Conservation (phyloP, 1,140 invertebrate species). For the Halictus rubicundus region DNA sequence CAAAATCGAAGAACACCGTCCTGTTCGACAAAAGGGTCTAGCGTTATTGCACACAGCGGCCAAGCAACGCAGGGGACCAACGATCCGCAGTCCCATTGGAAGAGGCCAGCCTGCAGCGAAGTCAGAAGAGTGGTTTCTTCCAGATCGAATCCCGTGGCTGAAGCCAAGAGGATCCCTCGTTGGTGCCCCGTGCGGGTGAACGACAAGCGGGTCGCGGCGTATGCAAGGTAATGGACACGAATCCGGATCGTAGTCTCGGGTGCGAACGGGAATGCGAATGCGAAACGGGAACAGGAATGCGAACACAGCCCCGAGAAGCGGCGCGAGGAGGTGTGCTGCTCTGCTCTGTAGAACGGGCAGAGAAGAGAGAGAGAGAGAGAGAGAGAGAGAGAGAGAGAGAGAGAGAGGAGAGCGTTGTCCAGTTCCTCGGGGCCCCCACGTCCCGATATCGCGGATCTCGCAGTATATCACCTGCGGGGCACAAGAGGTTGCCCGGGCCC, state of each 20-base stretch:
- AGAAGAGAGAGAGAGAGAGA: neutral
- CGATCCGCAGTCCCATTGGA: too few species aligned
- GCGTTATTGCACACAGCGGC: too few species aligned
- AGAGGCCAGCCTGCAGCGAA: too few species aligned
- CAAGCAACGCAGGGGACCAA: too few species aligned
- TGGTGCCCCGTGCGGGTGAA: constrained; percentile 21
- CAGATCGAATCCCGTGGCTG: constrained; percentile 14
- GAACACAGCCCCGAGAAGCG: constrained; percentile 1
- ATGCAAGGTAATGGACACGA: constrained; percentile 66
- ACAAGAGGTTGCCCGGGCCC: constrained; percentile 52
- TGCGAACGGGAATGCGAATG: constrained; percentile 41
- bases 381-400: neutral
- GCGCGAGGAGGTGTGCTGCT: neutral
- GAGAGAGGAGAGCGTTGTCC: neutral
- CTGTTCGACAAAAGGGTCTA: too few species aligned
- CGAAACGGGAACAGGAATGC: constrained; percentile 25
- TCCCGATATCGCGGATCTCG: constrained; percentile 75
- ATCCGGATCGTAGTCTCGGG: constrained; percentile 59
- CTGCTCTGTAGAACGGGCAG: too few species aligned
- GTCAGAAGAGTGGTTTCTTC: too few species aligned
- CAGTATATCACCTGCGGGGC: constrained; percentile 74
- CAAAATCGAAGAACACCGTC: too few species aligned
- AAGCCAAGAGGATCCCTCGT: too few species aligned
- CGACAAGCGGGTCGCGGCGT: constrained; percentile 54
- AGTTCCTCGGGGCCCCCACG: constrained; percentile 35